A percentile compares a stretch with the other conserved stretches of the same genome.
These are phyloP conservation scores for Pseudomyrmex concolor DNA, from an alignment of 1,140 invertebrate species.

Conservation along the genomic window DNA sequence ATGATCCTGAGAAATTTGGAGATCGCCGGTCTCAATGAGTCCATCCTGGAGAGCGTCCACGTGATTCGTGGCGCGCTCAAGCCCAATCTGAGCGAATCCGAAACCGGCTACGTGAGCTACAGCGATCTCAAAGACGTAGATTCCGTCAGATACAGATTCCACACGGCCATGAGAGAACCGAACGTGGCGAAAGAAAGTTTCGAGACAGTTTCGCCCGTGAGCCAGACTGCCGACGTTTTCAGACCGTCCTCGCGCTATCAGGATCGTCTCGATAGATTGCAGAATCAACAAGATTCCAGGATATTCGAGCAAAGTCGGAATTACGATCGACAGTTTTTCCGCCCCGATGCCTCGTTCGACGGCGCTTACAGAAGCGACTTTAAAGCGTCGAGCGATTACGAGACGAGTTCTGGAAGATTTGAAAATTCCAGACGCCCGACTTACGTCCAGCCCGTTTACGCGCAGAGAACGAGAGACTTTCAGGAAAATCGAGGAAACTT, in stretches of 20 bases:
- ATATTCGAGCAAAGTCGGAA: constrained; percentile 21
- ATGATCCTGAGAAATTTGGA: constrained; percentile 79
- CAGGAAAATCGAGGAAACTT: constrained; percentile 8
- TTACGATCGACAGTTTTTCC: neutral
- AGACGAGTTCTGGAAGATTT: neutral
- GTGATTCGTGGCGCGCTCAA: constrained; percentile 77
- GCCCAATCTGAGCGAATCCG: constrained; percentile 80
- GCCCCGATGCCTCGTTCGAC: neutral
- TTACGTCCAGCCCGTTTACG: constrained; percentile 30
- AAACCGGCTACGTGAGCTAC: constrained; percentile 82
- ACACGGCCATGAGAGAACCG: constrained; percentile 79
- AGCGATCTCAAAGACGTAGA: constrained; percentile 79
- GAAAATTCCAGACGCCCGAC: neutral
- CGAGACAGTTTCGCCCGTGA: constrained; percentile 43
- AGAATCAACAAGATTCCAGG: neutral
- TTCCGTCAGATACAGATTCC: constrained; percentile 81
- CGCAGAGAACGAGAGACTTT: neutral
- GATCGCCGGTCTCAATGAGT: constrained; percentile 80
- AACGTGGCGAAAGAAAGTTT: constrained; percentile 55
- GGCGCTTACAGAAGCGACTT: neutral
- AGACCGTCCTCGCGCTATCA: constrained; percentile 12
- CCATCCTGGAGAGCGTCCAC: constrained; percentile 80
- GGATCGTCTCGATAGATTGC: constrained; percentile 44
- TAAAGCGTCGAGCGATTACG: neutral
- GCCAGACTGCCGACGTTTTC: neutral